Percentiles rank a stretch among this genome's conserved stretches.
Evolutionary conservation across 2,888 invertebrate species (phyloP).

Genomic region (Leucoma salicis): DNA sequence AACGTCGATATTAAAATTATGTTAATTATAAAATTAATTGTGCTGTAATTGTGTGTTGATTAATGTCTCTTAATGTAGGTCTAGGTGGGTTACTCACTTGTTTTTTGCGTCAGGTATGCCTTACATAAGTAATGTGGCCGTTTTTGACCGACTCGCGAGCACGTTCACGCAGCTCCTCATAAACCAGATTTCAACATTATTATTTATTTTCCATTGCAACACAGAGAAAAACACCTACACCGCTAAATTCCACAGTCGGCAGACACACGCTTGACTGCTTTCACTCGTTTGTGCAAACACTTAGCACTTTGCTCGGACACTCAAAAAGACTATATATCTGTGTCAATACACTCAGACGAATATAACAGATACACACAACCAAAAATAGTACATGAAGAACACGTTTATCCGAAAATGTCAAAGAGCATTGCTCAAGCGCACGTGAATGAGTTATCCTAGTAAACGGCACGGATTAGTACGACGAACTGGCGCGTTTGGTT

Average conservation of each 20-base stretch:
- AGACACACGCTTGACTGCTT: constrained; percentile 66
- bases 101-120: constrained; percentile 52
- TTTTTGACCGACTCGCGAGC: constrained; percentile 64
- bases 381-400: background rate
- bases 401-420: constrained; percentile 8
- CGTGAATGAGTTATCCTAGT: constrained; percentile 28
- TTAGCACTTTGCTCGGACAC: constrained; percentile 27
- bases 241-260: constrained; percentile 57
- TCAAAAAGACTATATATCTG: constrained; percentile 28
- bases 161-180: constrained; percentile 65
- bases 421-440: constrained; percentile 37
- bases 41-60: constrained; percentile 5
- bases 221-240: constrained; percentile 67
- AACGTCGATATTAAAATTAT: background rate
- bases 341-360: constrained; percentile 19
- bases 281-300: constrained; percentile 64
- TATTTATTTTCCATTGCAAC: constrained; percentile 76
- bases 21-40: constrained; percentile 1
- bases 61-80: constrained; percentile 23
- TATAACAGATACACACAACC: background rate
- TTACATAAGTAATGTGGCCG: constrained; percentile 75
- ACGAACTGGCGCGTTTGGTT: constrained; percentile 34
- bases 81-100: constrained; percentile 59
- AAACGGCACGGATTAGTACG: constrained; percentile 10
- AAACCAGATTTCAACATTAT: constrained; percentile 76